Evolutionary conservation across 2,113 vertebrate species (phyloP).

Genomic region (Antigone vipio): DNA sequence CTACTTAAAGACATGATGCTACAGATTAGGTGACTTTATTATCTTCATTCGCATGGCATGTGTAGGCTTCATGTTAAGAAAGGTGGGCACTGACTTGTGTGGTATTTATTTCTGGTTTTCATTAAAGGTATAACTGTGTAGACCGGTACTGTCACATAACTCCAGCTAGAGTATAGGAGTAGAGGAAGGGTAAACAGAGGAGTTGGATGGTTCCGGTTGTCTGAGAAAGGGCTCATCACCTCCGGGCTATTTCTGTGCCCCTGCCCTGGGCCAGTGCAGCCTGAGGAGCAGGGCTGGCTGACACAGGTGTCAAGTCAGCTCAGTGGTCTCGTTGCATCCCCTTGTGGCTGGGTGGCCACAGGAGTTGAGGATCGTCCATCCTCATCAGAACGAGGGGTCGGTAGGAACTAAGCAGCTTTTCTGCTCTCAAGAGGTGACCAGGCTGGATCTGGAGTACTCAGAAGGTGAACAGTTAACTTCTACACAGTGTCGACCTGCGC

Average conservation of each 20-base stretch:
- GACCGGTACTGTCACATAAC: background rate
- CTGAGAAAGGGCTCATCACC: background rate
- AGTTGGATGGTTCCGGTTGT: background rate
- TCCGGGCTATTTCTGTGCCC: background rate
- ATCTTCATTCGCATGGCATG: background rate
- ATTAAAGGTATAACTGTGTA: background rate
- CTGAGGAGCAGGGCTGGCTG: background rate
- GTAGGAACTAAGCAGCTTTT: background rate
- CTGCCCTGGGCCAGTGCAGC: background rate
- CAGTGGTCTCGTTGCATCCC: constrained; percentile 14
- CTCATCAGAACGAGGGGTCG: background rate
- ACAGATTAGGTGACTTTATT: background rate
- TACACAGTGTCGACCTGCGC: background rate
- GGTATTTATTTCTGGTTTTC: background rate
- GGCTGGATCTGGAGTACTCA: background rate
- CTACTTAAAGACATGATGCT: background rate
- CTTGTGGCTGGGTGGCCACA: background rate
- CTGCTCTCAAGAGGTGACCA: background rate
- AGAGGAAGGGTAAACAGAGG: background rate
- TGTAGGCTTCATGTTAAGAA: background rate
- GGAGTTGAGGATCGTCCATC: background rate
- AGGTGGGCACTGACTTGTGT: background rate
- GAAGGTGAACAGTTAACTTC: background rate
- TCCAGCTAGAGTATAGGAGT: background rate
- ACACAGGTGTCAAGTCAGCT: background rate